phyloP scores from a whole-genome alignment of 2,797 vertebrate species.

The Pelodytes ibericus region DNA sequence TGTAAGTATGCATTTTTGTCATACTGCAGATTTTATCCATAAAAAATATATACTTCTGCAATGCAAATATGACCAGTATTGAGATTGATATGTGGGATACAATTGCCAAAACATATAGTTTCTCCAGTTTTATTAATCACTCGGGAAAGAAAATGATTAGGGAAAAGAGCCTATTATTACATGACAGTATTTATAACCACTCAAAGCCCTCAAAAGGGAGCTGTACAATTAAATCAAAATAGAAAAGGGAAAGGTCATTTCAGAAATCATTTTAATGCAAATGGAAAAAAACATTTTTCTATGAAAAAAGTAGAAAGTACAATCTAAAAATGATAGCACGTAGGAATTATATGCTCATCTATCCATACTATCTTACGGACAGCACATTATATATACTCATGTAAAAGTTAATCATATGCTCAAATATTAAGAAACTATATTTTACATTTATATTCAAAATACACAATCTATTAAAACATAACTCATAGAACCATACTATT shows the following conservation, averaged over 20 bases:
- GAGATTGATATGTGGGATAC: too few relatives aligned
- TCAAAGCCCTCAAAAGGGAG: not conserved
- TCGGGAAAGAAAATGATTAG: constrained; percentile 29
- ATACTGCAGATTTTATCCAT: too few relatives aligned
- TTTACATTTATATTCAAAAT: constrained; percentile 10
- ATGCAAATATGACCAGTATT: too few relatives aligned
- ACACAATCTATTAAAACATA: too few relatives aligned
- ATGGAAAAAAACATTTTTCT: constrained; percentile 46
- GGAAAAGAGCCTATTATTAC: constrained; percentile 10
- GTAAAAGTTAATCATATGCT: constrained; percentile 57
- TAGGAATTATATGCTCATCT: constrained; percentile 19
- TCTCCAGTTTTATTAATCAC: too few relatives aligned
- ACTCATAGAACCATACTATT: too few relatives aligned
- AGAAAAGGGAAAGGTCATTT: constrained; percentile 25
- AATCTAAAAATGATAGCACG: constrained; percentile 45
- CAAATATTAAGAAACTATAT: constrained; percentile 46
- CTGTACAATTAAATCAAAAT: constrained; percentile 42
- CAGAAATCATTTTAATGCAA: constrained; percentile 54
- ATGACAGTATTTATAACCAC: constrained; percentile 6
- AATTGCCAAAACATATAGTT: too few relatives aligned
- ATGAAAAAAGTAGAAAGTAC: constrained; percentile 52
- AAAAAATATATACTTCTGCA: too few relatives aligned
- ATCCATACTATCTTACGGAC: constrained; percentile 29
- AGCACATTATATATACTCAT: constrained; percentile 53
- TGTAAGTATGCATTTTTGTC: too few relatives aligned